A percentile compares a stretch with the other conserved stretches of the same genome.
These are phyloP conservation scores for Cotesia vestalis DNA, from an alignment of 1,140 invertebrate species.

Conservation along the genomic window DNA sequence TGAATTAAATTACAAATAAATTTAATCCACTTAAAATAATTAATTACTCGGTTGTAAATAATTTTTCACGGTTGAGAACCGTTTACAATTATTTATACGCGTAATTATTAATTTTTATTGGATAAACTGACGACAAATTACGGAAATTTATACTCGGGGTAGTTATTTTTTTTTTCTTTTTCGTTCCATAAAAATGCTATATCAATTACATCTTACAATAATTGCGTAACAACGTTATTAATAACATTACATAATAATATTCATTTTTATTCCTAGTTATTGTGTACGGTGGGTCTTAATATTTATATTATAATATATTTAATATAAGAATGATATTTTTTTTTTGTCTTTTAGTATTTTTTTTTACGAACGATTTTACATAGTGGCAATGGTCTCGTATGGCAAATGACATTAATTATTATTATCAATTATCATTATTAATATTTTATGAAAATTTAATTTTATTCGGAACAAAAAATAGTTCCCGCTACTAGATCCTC, in stretches of 20 bases:
- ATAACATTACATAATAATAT: conserved; percentile 51
- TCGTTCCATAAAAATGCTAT: conserved; percentile 52
- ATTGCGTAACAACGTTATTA: conserved; percentile 43
- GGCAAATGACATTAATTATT: not conserved
- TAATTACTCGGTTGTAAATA: no score
- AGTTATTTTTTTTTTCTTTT: conserved; percentile 37
- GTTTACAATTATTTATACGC: no score
- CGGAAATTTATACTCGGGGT: not conserved
- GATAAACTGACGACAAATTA: no score
- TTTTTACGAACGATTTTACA: conserved; percentile 38
- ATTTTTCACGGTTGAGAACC: no score
- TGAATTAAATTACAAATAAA: no score
- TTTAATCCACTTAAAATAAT: no score
- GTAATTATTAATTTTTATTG: no score
- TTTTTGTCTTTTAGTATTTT: not conserved
- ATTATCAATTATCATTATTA: no score
- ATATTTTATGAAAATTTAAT: no score
- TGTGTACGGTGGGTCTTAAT: conserved; percentile 50
- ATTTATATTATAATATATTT: conserved; percentile 27
- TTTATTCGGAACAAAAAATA: not conserved
- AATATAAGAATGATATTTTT: conserved; percentile 48
- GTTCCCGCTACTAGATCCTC: not conserved
- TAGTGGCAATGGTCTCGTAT: not conserved
- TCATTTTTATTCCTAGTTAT: conserved; percentile 51
- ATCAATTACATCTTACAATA: conserved; percentile 46